These are phyloP conservation scores for Netelia fuscicornis DNA, from an alignment of 2,888 invertebrate species.

Conservation along the genomic window DNA sequence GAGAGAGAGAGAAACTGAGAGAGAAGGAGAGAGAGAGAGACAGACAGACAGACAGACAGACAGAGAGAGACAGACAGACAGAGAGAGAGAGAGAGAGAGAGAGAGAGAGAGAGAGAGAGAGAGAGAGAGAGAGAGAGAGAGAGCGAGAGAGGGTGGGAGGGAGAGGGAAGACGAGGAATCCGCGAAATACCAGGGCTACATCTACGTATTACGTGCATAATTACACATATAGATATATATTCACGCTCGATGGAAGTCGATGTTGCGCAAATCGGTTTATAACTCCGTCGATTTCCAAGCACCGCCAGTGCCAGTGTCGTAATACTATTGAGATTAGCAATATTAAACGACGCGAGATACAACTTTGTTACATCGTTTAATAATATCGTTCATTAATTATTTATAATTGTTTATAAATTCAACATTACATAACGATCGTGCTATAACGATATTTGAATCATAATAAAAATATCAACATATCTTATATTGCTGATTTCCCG, in stretches of 20 bases:
- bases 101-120: not conserved
- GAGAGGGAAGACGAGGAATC: conserved; percentile 28
- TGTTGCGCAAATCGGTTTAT: conserved; percentile 43
- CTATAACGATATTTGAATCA: too few relatives aligned
- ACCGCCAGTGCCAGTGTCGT: conserved; percentile 1
- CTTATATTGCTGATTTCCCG: too few relatives aligned
- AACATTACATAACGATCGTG: too few relatives aligned
- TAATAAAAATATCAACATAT: too few relatives aligned
- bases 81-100: not conserved
- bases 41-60: too few relatives aligned
- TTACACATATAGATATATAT: conserved; percentile 1
- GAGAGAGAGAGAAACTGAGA: not conserved
- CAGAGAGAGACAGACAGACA: not conserved
- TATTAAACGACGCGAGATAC: too few relatives aligned
- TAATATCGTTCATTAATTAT: too few relatives aligned
- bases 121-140: not conserved
- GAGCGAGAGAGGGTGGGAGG: too few relatives aligned
- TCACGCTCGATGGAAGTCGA: not conserved
- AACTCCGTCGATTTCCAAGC: conserved; percentile 23
- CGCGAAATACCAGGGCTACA: conserved; percentile 1
- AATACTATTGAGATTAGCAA: not conserved
- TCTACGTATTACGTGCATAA: not conserved
- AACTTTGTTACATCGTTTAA: too few relatives aligned
- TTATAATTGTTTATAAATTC: too few relatives aligned
- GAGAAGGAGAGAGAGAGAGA: not conserved